A percentile compares a stretch with the other conserved stretches of the same genome.
Conservation (phyloP, 2,888 invertebrate species). For the Calephelis perditalis region DNA sequence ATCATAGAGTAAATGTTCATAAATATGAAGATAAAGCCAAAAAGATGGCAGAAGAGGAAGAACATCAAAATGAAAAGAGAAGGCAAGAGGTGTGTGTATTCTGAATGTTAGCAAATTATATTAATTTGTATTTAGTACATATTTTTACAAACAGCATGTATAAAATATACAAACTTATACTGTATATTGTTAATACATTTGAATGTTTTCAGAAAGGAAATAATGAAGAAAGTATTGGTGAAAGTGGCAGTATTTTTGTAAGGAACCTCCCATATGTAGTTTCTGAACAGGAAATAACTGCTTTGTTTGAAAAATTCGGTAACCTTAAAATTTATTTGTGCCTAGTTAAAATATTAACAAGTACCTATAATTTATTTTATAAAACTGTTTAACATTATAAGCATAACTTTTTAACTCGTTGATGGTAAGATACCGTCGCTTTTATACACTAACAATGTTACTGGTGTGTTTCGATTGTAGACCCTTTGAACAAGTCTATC, state of each 20-base stretch:
- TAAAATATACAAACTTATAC: too few species aligned
- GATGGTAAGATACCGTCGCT: too few species aligned
- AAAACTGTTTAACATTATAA: too few species aligned
- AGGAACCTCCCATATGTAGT: constrained; percentile 93
- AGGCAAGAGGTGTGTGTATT: constrained; percentile 50
- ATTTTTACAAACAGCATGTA: too few species aligned
- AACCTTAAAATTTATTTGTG: constrained; percentile 26
- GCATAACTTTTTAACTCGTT: too few species aligned
- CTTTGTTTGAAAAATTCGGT: constrained; percentile 92
- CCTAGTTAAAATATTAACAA: too few species aligned
- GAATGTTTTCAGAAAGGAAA: constrained; percentile 51
- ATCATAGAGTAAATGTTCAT: constrained; percentile 61
- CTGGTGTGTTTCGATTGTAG: too few species aligned
- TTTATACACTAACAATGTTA: too few species aligned
- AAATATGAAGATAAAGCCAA: constrained; percentile 65
- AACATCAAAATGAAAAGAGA: constrained; percentile 46
- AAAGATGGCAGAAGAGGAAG: constrained; percentile 53
- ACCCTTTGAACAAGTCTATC: too few species aligned
- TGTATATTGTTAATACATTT: too few species aligned
- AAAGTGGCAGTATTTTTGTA: constrained; percentile 95
- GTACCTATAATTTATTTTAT: too few species aligned
- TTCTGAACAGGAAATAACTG: constrained; percentile 90
- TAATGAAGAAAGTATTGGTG: constrained; percentile 88
- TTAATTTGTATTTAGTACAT: too few species aligned
- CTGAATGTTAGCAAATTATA: not conserved